Base-by-base conservation (phyloP, 2,888 invertebrate genomes). In the Caenorhabditis sp. region DNA sequence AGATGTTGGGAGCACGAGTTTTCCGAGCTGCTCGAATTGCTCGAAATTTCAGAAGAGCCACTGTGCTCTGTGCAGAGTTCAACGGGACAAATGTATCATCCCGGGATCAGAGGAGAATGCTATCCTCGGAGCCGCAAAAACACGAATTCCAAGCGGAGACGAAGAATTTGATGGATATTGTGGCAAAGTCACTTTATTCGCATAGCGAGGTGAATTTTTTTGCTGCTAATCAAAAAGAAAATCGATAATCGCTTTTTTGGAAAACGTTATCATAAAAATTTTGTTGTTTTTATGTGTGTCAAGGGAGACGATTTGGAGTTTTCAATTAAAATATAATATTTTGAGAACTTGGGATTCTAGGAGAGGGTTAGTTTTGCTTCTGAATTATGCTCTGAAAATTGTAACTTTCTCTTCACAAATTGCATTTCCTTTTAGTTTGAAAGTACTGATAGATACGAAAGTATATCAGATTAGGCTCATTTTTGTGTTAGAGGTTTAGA, bases 91-190 rank as follows among this genome's bases (percentile, higher is more conserved):
- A 10, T 5, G 10, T 3, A 43, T 31, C 31, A 31, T 31, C 31
- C 3, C 50, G 21, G 21, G 2, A 23, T 26, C 65, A 65, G 31
- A 49, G 53, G 23, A 52, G 72, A 59, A 68, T 38, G 62, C 14
- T 65, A 36, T 59, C 68, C 20, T 72, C 72, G 21, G 62, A 67
- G 10, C 58, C 72, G 23, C 90, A 90, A 57, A 93, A 92, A 87
- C 93, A 93, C 89, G 95, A 96, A 88, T 97, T 97, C 88, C 95
- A 97, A 89, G 97, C 97, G 0, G 97, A 97, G 90, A 97, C 97
- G 0, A 91, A 93, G 74, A 95, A 95, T 93, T 89, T 97, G 52
- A 89, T 97, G 59, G 95, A 97, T 88, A 97, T 97, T 89, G 97
- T 97, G 0, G 97, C 97, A 0, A 93, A 94, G 87, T 97, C 97